phyloP scores from a whole-genome alignment of 2,888 invertebrate genomes.

The Dolomedes plantarius region DNA sequence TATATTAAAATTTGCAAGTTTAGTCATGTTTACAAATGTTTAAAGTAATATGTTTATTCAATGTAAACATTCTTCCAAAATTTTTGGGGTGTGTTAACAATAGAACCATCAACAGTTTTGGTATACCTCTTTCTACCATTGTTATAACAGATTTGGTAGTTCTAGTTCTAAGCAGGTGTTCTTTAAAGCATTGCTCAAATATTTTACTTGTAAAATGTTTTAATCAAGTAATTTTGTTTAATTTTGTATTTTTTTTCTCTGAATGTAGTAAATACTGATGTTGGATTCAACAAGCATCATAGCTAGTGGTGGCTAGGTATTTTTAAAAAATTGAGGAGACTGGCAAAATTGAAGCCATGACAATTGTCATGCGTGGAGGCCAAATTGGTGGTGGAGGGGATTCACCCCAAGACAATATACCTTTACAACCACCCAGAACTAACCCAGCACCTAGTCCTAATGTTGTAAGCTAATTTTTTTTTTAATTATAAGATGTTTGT shows the following conservation, averaged over 20 bases:
- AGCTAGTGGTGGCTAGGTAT: constrained; percentile 26
- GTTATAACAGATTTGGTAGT: no score
- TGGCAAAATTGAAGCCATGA: constrained; percentile 74
- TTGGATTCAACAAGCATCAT: constrained; percentile 33
- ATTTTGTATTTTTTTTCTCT: background rate
- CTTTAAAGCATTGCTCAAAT: no score
- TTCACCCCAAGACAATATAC: constrained; percentile 75
- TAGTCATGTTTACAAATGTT: no score
- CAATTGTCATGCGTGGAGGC: constrained; percentile 77
- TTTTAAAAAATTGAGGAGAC: constrained; percentile 1
- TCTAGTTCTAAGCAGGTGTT: no score
- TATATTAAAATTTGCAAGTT: no score
- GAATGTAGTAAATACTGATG: constrained; percentile 40
- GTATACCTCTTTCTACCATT: no score
- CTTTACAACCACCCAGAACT: constrained; percentile 62
- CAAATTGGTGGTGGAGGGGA: constrained; percentile 76
- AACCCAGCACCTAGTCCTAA: constrained; percentile 68
- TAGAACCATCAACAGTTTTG: no score
- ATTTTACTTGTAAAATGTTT: background rate
- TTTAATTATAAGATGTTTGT: background rate
- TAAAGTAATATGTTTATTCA: no score
- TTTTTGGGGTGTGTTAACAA: no score
- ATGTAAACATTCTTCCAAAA: no score
- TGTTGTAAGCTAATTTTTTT: constrained; percentile 42
- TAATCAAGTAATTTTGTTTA: no score